Percentiles rank a stretch among this genome's conserved stretches.
Conservation (phyloP, 2,888 invertebrate species). For the Cryptops parisi region DNA sequence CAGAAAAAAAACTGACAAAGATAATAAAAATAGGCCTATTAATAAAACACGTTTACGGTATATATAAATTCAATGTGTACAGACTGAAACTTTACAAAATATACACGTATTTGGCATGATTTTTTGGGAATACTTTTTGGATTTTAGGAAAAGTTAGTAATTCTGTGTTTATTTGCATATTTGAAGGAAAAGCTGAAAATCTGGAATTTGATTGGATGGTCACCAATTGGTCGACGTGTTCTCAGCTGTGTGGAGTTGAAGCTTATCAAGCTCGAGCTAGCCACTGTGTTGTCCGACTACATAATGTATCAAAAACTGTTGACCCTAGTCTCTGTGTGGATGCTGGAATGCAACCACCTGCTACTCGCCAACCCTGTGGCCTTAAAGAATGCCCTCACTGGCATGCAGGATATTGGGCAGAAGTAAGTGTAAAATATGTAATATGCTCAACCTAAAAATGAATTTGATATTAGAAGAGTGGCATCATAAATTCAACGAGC, state of each 20-base stretch:
- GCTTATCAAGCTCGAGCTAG: conserved; percentile 54
- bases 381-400: conserved; percentile 55
- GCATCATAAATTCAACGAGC: too few species aligned
- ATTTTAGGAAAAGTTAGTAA: too few species aligned
- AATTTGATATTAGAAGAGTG: too few species aligned
- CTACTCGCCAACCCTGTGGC: conserved; percentile 49
- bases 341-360: conserved; percentile 44
- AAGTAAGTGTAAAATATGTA: conserved; percentile 23
- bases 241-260: conserved; percentile 61
- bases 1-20: too few species aligned
- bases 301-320: conserved; percentile 43
- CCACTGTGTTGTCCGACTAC: conserved; percentile 50
- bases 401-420: conserved; percentile 52
- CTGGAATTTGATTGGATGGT: conserved; percentile 62
- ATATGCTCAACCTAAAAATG: too few species aligned
- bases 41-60: too few species aligned
- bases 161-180: neutral
- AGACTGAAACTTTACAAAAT: too few species aligned
- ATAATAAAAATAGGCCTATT: too few species aligned
- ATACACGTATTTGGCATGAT: too few species aligned
- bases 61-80: too few species aligned
- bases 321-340: conserved; percentile 49
- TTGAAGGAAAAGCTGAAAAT: conserved; percentile 32
- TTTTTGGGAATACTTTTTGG: too few species aligned
- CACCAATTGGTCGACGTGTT: conserved; percentile 74